Conservation (phyloP, 92 coral and sea anemone species). For the Zoanthus sociatus region DNA sequence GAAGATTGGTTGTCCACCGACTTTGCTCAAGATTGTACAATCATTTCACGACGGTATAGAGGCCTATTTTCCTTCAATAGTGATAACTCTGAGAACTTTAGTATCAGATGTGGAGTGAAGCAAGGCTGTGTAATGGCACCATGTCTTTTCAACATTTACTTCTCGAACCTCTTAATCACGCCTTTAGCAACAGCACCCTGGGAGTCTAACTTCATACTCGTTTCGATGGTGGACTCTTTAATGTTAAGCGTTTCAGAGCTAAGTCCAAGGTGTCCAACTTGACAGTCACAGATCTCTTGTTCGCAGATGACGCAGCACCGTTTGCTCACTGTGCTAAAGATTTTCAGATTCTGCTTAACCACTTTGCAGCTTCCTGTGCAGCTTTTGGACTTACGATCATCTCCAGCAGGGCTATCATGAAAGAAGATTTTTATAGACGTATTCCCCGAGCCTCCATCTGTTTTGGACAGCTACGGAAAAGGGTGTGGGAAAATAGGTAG, state of each 20-base stretch:
- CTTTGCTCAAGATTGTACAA: conserved; percentile 11
- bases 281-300: background rate
- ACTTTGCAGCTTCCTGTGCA: background rate
- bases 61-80: background rate
- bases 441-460: background rate
- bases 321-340: background rate
- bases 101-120: background rate
- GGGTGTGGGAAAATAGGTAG: background rate
- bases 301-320: background rate
- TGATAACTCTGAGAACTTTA: background rate
- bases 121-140: background rate
- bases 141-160: background rate
- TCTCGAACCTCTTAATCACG: conserved; percentile 4
- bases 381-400: conserved; percentile 13
- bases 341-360: background rate
- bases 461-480: background rate
- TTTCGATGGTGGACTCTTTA: background rate
- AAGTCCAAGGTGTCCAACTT: background rate
- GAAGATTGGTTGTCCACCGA: conserved; percentile 20
- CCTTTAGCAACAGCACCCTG: background rate
- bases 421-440: background rate
- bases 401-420: background rate
- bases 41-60: conserved; percentile 26
- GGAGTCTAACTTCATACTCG: background rate
- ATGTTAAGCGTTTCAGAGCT: background rate